Evolutionary conservation across 1,140 invertebrate genomes (phyloP), one percentile per base, ranked within the genome.

Genomic region (Calephelis nemesis): DNA sequence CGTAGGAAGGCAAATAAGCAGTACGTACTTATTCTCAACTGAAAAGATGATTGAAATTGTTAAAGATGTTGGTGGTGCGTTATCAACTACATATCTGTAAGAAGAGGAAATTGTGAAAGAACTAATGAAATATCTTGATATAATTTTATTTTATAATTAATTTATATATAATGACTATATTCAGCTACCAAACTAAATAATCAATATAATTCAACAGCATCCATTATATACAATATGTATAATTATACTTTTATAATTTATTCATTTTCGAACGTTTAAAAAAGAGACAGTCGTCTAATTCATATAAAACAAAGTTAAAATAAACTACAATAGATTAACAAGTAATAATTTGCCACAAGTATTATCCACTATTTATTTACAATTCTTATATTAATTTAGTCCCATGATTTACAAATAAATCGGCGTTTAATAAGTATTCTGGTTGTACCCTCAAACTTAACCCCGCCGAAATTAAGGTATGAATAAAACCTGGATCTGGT

Each of bases 131-230:
- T 76, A 77, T 78, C 84, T 83, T 75, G 86, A 88, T 89, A 91
- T 87, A 88, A 81, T 89, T 91, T 88, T 91, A 88, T 88, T 88
- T 84, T 81, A 75, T 50, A 50, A 87, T 30, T 30, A 30, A 19
- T 89, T 84, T 89, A 85, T 89, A 87, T 86, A 90, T 90, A 91
- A 88, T 90, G 83, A 90, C 87, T 91, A 87, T 88, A 85, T 85
- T 91, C 84, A 82, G 87, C 88, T 91, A 91, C 85, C 73, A 90
- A 91, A 91, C 87, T 90, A 91, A 90, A 91, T 89, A 88, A 54
- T 54, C 50, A 54, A 89, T 90, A 90, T 87, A 88, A 84, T 89
- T 88, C 84, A 91, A 91, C 88, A 90, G 88, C 87, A 83, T 89
- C 78, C 81, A 74, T 84, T 91, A 88, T 91, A 85, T 91, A 91